Evolutionary conservation across 1,140 invertebrate genomes (phyloP), one percentile per base, ranked within the genome.

Genomic region (Diabrotica virgifera): DNA sequence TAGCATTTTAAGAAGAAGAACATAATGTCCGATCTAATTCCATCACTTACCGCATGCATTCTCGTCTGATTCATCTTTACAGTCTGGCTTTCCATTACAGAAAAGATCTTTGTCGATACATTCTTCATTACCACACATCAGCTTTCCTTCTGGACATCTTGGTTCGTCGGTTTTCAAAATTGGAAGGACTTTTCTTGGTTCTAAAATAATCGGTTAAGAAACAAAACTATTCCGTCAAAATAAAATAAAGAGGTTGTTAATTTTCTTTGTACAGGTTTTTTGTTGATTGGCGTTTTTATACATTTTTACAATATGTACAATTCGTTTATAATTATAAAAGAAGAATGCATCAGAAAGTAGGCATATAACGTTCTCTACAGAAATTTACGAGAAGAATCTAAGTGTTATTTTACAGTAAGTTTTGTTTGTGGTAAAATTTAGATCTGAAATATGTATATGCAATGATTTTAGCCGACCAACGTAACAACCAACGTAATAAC

Each of bases 31-130:
- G 24, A 24, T 24, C 24, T 24, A 24, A 4, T 24, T 24, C 4
- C n/a, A 52, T 36, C 66, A 90, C 92, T 91, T 84, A 96, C 94
- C 89, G 85, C 95, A 97, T 69, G 94, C 92, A 75, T 94, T 94
- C 85, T 97, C 95, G 78, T 97, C 95, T 50, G 94, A 96, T 74
- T 94, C 91, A 80, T 97, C 95, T 73, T 91, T 90, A 81, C 95
- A 98, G 74, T 97, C 93, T 37, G 87, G 81, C 81, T 93, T 93
- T 76, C 92, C 92, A 77, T 97, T 94, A 81, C 95, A 98, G 84
- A 96, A 96, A 37, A 95, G 82, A 74, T 92, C 90, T 80, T 93
- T 94, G 67, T 94, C 91, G 36, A 96, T 86, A 80, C 94, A 95
- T 72, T 95, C 92, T 67, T 91, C 90, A 79, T 91, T 92, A 63